These are phyloP conservation scores for Conger conger DNA, from an alignment of 2,113 vertebrate genomes.

Conservation along the genomic window DNA sequence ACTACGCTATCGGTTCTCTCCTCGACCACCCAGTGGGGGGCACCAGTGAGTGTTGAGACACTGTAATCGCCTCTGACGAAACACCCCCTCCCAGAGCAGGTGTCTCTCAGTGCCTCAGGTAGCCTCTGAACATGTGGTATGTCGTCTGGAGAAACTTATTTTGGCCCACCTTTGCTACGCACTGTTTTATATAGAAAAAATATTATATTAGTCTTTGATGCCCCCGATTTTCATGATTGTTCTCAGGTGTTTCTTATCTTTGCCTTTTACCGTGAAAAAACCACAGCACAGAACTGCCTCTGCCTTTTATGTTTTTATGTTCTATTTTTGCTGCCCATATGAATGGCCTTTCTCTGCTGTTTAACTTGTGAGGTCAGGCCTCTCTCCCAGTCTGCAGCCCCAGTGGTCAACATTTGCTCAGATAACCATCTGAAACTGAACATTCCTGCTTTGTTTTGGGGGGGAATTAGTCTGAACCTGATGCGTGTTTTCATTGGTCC, in stretches of 20 bases:
- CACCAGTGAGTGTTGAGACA: no score
- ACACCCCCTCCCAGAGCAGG: background rate
- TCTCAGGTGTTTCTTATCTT: background rate
- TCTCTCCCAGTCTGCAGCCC: background rate
- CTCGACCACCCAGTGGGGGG: no score
- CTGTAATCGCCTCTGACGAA: no score
- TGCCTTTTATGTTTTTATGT: no score
- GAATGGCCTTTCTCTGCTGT: background rate
- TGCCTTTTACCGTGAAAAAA: background rate
- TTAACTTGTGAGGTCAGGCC: constrained; percentile 3
- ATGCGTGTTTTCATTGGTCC: background rate
- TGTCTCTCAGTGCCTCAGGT: background rate
- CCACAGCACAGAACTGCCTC: background rate
- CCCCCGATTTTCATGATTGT: background rate
- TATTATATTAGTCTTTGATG: background rate
- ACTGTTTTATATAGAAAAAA: background rate
- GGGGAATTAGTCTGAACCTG: background rate
- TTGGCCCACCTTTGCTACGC: background rate
- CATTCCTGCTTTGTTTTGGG: constrained; percentile 17
- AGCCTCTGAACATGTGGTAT: background rate
- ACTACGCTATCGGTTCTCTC: no score
- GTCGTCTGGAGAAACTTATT: background rate
- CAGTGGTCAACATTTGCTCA: constrained; percentile 13
- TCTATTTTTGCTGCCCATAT: background rate
- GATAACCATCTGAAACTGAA: constrained; percentile 12